Percentiles rank a stretch among this genome's conserved stretches.
phyloP scores from a whole-genome alignment of 2,113 vertebrate species.

The Mustelus asterias region DNA sequence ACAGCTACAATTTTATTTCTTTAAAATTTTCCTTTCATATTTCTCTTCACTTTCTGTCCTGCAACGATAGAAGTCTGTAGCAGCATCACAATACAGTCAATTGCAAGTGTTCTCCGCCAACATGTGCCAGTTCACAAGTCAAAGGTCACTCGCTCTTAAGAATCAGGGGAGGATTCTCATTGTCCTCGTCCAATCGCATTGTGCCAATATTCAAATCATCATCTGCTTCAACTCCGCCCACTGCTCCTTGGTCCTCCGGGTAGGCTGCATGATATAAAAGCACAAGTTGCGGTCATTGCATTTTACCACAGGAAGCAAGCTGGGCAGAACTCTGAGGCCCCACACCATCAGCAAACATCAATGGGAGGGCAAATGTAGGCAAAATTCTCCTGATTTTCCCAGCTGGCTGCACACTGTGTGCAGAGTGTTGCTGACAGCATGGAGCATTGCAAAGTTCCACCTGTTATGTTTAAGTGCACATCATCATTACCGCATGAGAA shows the following conservation, averaged over 20 bases:
- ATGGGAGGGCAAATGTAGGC: neutral
- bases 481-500: neutral
- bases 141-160: constrained; percentile 80
- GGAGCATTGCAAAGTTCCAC: neutral
- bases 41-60: constrained; percentile 60
- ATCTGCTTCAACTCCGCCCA: constrained; percentile 78
- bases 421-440: neutral
- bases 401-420: neutral
- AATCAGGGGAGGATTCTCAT: constrained; percentile 94
- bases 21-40: constrained; percentile 53
- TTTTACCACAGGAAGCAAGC: neutral
- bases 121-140: constrained; percentile 48
- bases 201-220: constrained; percentile 69
- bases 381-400: neutral
- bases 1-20: constrained; percentile 55
- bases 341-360: neutral
- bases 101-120: constrained; percentile 56
- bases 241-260: constrained; percentile 83
- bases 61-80: constrained; percentile 67
- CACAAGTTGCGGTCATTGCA: neutral
- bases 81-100: constrained; percentile 68
- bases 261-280: constrained; percentile 63
- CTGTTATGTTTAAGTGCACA: neutral
- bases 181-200: constrained; percentile 84
- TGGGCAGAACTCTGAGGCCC: neutral